Conservation (phyloP, 2,797 vertebrate species). For the Danio tinwini region DNA sequence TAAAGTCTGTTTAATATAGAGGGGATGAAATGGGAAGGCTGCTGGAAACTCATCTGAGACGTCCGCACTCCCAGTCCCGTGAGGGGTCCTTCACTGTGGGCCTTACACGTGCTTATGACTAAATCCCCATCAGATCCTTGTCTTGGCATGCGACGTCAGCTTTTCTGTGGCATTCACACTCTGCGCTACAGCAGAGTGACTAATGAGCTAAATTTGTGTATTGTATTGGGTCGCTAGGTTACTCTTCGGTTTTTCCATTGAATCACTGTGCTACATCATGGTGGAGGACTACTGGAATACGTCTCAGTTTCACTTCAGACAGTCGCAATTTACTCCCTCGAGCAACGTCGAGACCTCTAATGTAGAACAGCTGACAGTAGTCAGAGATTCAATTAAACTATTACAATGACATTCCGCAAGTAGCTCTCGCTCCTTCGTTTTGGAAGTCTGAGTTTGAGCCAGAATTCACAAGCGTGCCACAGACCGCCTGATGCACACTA, state of each 20-base stretch:
- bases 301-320: conserved; percentile 44
- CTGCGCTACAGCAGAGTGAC: conserved; percentile 18
- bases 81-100: conserved; percentile 45
- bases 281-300: conserved; percentile 54
- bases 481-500: background rate
- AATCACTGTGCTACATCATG: conserved; percentile 46
- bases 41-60: conserved; percentile 69
- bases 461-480: conserved; percentile 21
- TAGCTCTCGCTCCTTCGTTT: conserved; percentile 41
- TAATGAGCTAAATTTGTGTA: conserved; percentile 51
- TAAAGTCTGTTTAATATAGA: conserved; percentile 76
- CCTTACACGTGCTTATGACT: conserved; percentile 42
- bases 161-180: conserved; percentile 32
- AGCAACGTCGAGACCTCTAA: conserved; percentile 34
- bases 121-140: conserved; percentile 28
- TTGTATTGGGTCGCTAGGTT: conserved; percentile 50
- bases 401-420: conserved; percentile 55
- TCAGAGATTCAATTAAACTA: conserved; percentile 57
- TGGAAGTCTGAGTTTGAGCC: conserved; percentile 2
- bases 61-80: conserved; percentile 54
- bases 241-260: conserved; percentile 52
- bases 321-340: conserved; percentile 34
- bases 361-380: conserved; percentile 55
- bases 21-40: conserved; percentile 74
- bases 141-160: conserved; percentile 22